Evolutionary conservation across 2,113 vertebrate genomes (phyloP), one percentile per base, ranked within the genome.

Genomic region (Ceuthmochares aereus): DNA sequence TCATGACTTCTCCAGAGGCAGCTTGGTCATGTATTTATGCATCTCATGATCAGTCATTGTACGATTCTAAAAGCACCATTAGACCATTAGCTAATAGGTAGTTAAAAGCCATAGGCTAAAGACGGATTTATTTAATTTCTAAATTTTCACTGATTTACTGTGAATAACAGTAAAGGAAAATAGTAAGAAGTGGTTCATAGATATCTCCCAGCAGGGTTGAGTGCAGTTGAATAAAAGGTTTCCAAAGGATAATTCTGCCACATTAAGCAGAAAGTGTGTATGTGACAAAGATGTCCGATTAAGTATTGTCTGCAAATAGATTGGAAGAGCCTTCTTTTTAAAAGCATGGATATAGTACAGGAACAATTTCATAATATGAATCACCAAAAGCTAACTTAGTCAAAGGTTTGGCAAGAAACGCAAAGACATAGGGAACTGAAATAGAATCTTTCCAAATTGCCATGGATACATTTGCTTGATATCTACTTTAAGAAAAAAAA

Each of bases 361-460:
- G 93, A 96, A 94, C 72, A 90, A 90, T 90, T 96, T 94, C 90
- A 96, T 90, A 94, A 95, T 55, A 85, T 84, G 93, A 96, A 92
- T 87, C 92, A 95, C 60, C 14, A 75, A 84, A 96, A 60, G 27
- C 75, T 87, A 91, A 81, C 47, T 93, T 64, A 94, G 83, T 87
- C 79, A 95, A 96, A 94, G 49, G 27, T 90, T 95, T 97, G 93
- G 93, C 92, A 94, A 89, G 85, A 93, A 93, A 86, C 25, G 36
- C 49, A 88, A 93, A 93, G 79, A 67, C 79, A 83, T 20, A 21
- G 49, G 37, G n/a, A 36, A 86, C 59, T 86, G 80, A 94, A 96
- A 93, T 75, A 94, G 68, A 96, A 92, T 88, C 47, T 92, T 95
- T 97, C 87, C 90, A 75, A 81, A 88, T 30, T 60, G 60, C 76